These are phyloP conservation scores for Tragelaphus strepsiceros DNA, from an alignment of 2,113 vertebrate genomes.

Conservation along the genomic window DNA sequence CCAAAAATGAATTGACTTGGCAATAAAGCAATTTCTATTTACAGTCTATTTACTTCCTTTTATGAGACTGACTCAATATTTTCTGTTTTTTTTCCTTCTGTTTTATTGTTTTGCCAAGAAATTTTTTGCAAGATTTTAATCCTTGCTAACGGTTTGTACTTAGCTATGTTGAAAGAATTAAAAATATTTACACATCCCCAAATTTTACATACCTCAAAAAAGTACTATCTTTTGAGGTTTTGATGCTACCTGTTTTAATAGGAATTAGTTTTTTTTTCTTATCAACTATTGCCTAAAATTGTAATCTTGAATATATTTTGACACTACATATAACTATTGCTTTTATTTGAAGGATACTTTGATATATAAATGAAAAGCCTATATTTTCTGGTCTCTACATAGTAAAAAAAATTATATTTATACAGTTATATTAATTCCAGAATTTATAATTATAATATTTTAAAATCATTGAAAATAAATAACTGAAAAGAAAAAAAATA, in stretches of 20 bases:
- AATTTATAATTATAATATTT: constrained; percentile 67
- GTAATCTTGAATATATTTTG: background rate
- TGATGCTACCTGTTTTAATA: constrained; percentile 38
- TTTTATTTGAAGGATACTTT: constrained; percentile 51
- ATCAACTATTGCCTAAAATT: constrained; percentile 33
- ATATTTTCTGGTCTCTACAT: background rate
- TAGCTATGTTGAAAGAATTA: constrained; percentile 43
- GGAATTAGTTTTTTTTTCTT: constrained; percentile 36
- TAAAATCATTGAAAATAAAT: constrained; percentile 57
- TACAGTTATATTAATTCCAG: constrained; percentile 50
- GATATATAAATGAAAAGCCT: background rate
- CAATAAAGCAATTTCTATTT: constrained; percentile 63
- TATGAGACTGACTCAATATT: constrained; percentile 7
- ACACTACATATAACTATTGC: background rate
- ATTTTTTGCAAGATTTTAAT: constrained; percentile 36
- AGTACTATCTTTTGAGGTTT: constrained; percentile 10
- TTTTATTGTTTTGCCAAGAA: constrained; percentile 48
- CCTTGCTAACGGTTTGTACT: constrained; percentile 17
- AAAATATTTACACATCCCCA: constrained; percentile 37
- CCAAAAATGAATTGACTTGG: constrained; percentile 52
- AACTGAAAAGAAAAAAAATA: constrained; percentile 52
- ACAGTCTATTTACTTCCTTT: constrained; percentile 55
- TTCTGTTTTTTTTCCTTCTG: constrained; percentile 26
- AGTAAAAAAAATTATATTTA: constrained; percentile 42
- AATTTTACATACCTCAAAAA: background rate